These are phyloP conservation scores for Podarcis lilfordi DNA, from an alignment of 2,797 vertebrate species.

Conservation along the genomic window DNA sequence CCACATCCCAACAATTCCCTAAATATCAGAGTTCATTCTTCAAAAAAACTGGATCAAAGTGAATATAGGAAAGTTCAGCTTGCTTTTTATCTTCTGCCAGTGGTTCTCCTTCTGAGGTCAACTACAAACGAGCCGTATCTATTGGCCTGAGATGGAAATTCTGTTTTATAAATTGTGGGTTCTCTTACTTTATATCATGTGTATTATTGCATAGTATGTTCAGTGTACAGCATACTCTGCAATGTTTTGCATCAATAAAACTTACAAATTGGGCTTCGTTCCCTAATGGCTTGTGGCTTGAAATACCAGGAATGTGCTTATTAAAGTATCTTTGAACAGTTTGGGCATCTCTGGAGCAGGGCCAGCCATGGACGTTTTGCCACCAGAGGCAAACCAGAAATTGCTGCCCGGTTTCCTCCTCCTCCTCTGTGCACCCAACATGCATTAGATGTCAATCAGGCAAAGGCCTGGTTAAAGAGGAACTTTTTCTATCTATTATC, in stretches of 20 bases:
- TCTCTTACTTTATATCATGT: background rate
- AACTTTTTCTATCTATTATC: background rate
- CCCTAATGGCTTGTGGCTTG: background rate
- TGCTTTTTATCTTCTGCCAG: background rate
- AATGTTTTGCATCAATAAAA: background rate
- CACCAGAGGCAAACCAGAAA: too few species aligned
- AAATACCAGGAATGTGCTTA: background rate
- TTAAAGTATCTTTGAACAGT: background rate
- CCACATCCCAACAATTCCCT: too few species aligned
- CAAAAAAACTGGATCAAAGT: background rate
- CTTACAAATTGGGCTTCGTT: background rate
- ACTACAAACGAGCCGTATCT: background rate
- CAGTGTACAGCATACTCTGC: background rate
- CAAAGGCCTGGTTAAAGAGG: too few species aligned
- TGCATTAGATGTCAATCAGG: too few species aligned
- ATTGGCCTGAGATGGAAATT: background rate
- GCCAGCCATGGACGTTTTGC: too few species aligned
- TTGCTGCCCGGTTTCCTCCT: too few species aligned
- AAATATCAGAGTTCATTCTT: too few species aligned
- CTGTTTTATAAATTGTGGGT: background rate
- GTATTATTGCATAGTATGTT: background rate
- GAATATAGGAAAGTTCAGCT: background rate
- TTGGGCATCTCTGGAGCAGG: background rate
- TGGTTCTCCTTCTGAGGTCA: background rate
- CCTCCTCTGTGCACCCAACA: too few species aligned